Evolutionary conservation across 2,888 invertebrate species (phyloP).

Genomic region (Plebejus melissa): DNA sequence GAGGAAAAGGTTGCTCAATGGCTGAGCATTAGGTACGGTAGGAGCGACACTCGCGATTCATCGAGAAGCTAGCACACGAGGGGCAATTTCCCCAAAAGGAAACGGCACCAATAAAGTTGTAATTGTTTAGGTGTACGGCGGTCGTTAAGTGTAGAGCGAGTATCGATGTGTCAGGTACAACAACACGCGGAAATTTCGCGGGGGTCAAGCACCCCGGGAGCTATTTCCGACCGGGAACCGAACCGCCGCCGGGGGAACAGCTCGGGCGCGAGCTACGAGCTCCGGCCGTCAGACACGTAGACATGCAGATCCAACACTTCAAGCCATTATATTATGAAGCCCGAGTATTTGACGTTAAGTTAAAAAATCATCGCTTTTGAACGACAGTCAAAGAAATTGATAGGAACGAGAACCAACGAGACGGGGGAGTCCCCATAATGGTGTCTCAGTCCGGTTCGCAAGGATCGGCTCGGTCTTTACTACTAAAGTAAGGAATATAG

Average conservation of each 20-base stretch:
- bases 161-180: conserved; percentile 12
- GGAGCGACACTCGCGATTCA: not conserved
- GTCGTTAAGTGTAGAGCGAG: not conserved
- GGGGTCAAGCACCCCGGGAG: conserved; percentile 61
- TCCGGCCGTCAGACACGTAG: not conserved
- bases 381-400: no score
- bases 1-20: not conserved
- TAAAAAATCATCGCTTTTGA: not conserved
- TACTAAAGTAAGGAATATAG: not conserved
- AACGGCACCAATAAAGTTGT: not conserved
- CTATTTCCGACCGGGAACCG: conserved; percentile 65
- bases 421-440: not conserved
- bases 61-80: not conserved
- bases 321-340: not conserved
- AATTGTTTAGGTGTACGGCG: not conserved
- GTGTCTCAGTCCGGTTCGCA: not conserved
- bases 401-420: not conserved
- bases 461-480: not conserved
- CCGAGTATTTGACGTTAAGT: not conserved
- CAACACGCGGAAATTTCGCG: conserved; percentile 43
- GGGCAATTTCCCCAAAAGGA: not conserved
- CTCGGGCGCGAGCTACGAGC: conserved; percentile 34
- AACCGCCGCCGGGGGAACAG: conserved; percentile 48
- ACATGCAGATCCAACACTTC: not conserved
- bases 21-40: not conserved